A percentile compares a stretch with the other conserved stretches of the same genome.
Evolutionary conservation across 2,113 vertebrate genomes (phyloP).

Genomic region (Scopus umbretta): DNA sequence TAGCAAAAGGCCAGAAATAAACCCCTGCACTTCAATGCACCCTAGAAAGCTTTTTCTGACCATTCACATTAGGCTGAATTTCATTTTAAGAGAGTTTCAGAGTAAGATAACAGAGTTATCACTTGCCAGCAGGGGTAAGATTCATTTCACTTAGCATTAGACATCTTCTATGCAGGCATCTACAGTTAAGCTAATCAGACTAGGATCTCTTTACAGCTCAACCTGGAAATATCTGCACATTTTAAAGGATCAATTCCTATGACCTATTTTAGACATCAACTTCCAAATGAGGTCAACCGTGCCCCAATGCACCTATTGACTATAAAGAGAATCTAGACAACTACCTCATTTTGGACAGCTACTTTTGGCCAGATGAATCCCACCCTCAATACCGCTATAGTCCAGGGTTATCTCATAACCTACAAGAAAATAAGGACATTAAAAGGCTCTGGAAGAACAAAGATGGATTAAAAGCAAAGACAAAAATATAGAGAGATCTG

Average conservation of each 20-base stretch:
- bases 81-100: not conserved
- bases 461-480: not conserved
- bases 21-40: not conserved
- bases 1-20: not conserved
- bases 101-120: not conserved
- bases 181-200: not conserved
- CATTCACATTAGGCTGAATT: not conserved
- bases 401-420: not conserved
- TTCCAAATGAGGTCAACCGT: not conserved
- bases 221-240: rapidly evolving
- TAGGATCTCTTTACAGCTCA: not conserved
- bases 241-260: not conserved
- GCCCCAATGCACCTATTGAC: not conserved
- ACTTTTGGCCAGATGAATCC: not conserved
- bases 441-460: not conserved
- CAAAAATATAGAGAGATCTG: not conserved
- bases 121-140: not conserved
- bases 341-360: not conserved
- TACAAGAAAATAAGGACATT: not conserved
- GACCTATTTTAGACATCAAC: not conserved
- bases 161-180: not conserved
- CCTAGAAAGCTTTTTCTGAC: not conserved
- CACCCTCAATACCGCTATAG: rapidly evolving
- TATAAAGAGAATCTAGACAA: not conserved
- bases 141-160: not conserved